phyloP scores from a whole-genome alignment of 2,113 vertebrate species.

The Corythornis madagascariensis region DNA sequence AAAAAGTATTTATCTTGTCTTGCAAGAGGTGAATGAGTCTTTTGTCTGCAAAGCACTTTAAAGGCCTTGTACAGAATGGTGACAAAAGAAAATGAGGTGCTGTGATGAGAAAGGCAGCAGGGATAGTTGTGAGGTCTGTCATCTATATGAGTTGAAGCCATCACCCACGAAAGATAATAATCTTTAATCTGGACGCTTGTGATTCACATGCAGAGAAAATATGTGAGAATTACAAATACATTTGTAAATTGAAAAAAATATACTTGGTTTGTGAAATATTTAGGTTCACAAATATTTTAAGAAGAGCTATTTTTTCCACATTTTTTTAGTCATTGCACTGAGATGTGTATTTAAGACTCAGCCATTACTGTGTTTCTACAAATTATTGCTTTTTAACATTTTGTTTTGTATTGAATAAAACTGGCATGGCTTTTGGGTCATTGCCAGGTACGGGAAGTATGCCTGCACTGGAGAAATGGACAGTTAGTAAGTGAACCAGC shows the following conservation, averaged over 20 bases:
- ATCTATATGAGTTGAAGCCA: neutral
- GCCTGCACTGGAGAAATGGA: neutral
- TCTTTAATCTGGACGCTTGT: neutral
- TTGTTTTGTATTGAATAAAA: neutral
- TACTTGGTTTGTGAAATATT: neutral
- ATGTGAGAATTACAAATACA: neutral
- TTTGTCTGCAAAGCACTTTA: neutral
- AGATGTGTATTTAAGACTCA: neutral
- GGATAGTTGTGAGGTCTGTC: neutral
- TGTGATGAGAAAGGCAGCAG: neutral
- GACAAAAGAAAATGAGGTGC: neutral
- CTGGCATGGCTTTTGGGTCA: neutral
- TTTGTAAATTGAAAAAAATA: neutral
- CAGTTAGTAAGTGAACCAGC: neutral
- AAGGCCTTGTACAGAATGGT: neutral
- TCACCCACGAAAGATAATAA: neutral
- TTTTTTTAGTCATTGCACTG: neutral
- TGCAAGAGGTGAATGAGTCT: neutral
- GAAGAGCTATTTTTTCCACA: neutral
- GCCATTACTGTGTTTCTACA: rapidly evolving
- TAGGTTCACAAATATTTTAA: neutral
- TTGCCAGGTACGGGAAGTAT: neutral
- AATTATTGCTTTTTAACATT: neutral
- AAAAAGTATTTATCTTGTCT: neutral
- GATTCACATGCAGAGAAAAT: neutral